Percentiles rank a stretch among this genome's conserved stretches.
Conservation (phyloP, 2,797 vertebrate species). For the Rhinoraja longicauda region DNA sequence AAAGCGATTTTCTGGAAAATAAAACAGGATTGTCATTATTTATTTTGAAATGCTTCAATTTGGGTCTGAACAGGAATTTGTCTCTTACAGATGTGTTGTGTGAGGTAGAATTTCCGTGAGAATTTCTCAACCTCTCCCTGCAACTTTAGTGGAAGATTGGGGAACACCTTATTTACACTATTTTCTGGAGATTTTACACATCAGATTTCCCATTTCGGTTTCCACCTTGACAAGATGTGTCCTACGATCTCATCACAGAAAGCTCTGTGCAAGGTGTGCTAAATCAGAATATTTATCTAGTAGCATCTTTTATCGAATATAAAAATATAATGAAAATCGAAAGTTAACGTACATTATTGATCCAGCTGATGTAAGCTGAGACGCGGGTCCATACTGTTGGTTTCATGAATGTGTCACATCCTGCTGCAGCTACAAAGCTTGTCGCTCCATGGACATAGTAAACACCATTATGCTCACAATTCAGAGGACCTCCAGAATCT, state of each 20-base stretch:
- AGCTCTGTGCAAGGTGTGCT: neutral
- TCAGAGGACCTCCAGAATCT: slow-evolving; percentile 80
- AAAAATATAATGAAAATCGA: neutral
- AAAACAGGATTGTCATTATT: neutral
- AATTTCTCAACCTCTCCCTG: neutral
- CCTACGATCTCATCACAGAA: neutral
- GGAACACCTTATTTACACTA: neutral
- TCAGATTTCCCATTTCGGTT: no score
- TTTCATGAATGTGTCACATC: slow-evolving; percentile 68
- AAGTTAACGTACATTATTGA: slow-evolving; percentile 62
- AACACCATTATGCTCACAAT: slow-evolving; percentile 65
- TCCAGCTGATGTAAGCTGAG: slow-evolving; percentile 77
- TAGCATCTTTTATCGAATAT: neutral
- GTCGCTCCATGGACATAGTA: slow-evolving; percentile 77
- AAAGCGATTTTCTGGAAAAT: slow-evolving; percentile 21
- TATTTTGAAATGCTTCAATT: neutral
- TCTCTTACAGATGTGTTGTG: neutral
- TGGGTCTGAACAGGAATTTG: neutral
- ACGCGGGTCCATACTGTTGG: slow-evolving; percentile 80
- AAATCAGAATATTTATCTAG: neutral
- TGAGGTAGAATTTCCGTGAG: neutral
- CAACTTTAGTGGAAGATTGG: neutral
- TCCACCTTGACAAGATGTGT: no score
- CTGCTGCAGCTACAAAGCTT: slow-evolving; percentile 77
- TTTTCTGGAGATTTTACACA: neutral